A percentile compares a stretch with the other conserved stretches of the same genome.
Conservation (phyloP, 1,140 invertebrate genomes). For the Brachionus sp. region DNA sequence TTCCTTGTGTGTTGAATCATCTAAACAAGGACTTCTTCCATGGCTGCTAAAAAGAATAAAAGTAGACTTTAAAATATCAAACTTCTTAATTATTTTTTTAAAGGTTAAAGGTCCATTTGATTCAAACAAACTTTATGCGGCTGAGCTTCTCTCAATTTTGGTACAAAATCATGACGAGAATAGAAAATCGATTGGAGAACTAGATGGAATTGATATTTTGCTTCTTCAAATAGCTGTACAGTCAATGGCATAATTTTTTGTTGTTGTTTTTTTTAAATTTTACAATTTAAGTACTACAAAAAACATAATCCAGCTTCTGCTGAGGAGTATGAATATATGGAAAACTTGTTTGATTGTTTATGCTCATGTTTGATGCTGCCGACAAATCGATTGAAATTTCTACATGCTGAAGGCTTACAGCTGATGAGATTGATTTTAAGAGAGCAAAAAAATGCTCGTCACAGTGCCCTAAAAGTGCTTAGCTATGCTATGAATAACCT, state of each 20-base stretch:
- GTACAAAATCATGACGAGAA: constrained; percentile 79
- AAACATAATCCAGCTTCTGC: constrained; percentile 80
- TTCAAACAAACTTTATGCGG: constrained; percentile 89
- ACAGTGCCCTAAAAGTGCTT: constrained; percentile 91
- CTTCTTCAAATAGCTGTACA: constrained; percentile 84
- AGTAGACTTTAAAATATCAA: constrained; percentile 49
- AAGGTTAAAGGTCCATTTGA: constrained; percentile 84
- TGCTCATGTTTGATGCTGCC: constrained; percentile 85
- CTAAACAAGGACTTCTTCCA: constrained; percentile 76
- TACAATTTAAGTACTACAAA: constrained; percentile 74
- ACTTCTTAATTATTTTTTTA: constrained; percentile 55
- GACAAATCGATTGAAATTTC: constrained; percentile 82
- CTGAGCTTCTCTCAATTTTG: constrained; percentile 91
- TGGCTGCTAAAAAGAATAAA: constrained; percentile 82
- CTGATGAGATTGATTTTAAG: constrained; percentile 95
- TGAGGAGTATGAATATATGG: constrained; percentile 97
- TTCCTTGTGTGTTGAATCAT: constrained; percentile 76
- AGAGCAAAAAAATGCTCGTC: constrained; percentile 92
- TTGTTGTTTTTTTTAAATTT: not conserved
- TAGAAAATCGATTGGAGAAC: constrained; percentile 74
- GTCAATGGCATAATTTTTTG: constrained; percentile 51
- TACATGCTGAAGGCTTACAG: constrained; percentile 89
- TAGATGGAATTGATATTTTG: constrained; percentile 92
- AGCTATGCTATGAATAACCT: constrained; percentile 89
- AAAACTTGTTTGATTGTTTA: constrained; percentile 91